Evolutionary conservation across 1,140 invertebrate genomes (phyloP), one percentile per base, ranked within the genome.

Genomic region (Dryas iulia): DNA sequence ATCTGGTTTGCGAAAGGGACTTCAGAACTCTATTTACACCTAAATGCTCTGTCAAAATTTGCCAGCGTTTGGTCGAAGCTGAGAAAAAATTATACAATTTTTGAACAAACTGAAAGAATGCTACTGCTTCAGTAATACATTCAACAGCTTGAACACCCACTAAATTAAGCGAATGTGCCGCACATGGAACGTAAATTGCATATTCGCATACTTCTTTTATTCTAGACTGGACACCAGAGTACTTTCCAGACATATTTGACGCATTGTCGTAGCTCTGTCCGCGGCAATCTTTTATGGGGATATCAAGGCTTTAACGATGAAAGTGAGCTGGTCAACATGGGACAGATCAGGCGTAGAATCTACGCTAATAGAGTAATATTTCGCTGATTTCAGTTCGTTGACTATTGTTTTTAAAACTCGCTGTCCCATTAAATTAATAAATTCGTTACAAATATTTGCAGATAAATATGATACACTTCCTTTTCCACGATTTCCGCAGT

Each of bases 401-500:
- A 69, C 54, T 62, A 72, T 72, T 25, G 53, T 62, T 72, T 66
- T 72, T 53, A 69, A 54, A 14, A 75, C 57, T 25, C 63, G 47
- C 47, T 65, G 24, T 59, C 66, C 64, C 70, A 76, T 76, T 73
- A 76, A 21, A 57, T 70, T 39, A 68, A 73, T 71, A 71, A 73
- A 71, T 56, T 71, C 65, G 57, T 73, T 59, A 58, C 65, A 73
- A 54, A 66, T 69, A 61, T 59, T 73, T 54, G 35, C 53, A 12
- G 71, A 76, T 71, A 76, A 71, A 73, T 76, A 73, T 30, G 64
- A 71, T 53, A 54, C 67, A 53, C 35, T 73, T 14, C 67, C 74
- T 58, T 68, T 68, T 71, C 76, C 73, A 65, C n/a, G 70, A 18
- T 65, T 72, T 75, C 76, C 76, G 59, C n/a, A 73, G 18, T 65